Percentiles rank a stretch among this genome's conserved stretches.
Evolutionary conservation across 2,888 invertebrate species (phyloP).

Genomic region (Clanis bilineata): DNA sequence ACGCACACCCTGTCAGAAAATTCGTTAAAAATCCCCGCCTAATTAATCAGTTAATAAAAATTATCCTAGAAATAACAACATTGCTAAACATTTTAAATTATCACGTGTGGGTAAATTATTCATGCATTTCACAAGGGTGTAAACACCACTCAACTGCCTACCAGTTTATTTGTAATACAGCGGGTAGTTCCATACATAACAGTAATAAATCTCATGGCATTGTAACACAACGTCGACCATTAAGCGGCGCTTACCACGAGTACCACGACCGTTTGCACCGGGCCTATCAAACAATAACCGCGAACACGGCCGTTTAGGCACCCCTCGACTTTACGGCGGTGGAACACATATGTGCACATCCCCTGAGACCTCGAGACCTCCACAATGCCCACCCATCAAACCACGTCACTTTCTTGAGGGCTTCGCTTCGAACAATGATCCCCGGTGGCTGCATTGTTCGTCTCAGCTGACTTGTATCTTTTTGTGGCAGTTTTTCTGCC

Average conservation of each 20-base stretch:
- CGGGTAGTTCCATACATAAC: constrained; percentile 7
- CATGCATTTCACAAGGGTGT: neutral
- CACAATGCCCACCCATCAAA: constrained; percentile 59
- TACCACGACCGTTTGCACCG: constrained; percentile 44
- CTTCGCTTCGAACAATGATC: constrained; percentile 59
- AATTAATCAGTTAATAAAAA: too few relatives aligned
- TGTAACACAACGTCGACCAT: constrained; percentile 13
- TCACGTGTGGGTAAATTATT: neutral
- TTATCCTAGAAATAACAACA: neutral
- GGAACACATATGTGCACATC: constrained; percentile 39
- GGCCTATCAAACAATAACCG: constrained; percentile 55
- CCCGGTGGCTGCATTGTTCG: constrained; percentile 65
- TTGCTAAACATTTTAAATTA: neutral
- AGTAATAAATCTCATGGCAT: constrained; percentile 1
- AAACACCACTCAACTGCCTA: neutral
- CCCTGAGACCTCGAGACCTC: constrained; percentile 25
- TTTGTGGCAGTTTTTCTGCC: constrained; percentile 59
- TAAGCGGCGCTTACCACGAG: constrained; percentile 38
- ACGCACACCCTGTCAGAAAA: too few relatives aligned
- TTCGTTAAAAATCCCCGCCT: too few relatives aligned
- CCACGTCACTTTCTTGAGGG: constrained; percentile 72
- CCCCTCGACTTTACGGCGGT: constrained; percentile 17
- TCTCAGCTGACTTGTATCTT: constrained; percentile 62
- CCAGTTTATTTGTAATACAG: constrained; percentile 3
- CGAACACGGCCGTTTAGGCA: constrained; percentile 52